Conservation (phyloP, 2,888 invertebrate species). For the Caenorhabditis sulstoni region DNA sequence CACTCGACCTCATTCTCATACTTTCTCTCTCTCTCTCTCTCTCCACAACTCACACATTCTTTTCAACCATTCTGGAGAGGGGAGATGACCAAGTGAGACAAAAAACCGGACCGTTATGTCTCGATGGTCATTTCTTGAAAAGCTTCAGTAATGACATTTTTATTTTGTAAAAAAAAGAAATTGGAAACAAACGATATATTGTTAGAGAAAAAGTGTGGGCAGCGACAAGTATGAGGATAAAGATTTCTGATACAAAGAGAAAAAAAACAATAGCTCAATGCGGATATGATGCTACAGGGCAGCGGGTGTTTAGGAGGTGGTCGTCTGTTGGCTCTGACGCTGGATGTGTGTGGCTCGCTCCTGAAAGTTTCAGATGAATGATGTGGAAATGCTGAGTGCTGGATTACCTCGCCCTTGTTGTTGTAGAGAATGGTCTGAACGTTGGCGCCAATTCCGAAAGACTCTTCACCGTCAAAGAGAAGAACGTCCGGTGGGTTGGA, state of each 20-base stretch:
- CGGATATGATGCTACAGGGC: slow-evolving; percentile 27
- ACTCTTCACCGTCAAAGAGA: slow-evolving; percentile 79
- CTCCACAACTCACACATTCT: too few relatives aligned
- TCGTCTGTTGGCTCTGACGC: slow-evolving; percentile 68
- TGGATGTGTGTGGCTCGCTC: slow-evolving; percentile 79
- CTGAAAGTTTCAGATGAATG: slow-evolving; percentile 60
- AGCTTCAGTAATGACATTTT: not conserved
- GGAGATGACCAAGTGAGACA: too few relatives aligned
- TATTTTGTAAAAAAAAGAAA: not conserved
- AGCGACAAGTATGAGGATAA: not conserved
- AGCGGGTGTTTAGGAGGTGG: slow-evolving; percentile 24
- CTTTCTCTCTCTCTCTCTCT: too few relatives aligned
- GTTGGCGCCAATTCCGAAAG: slow-evolving; percentile 79
- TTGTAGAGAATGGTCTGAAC: slow-evolving; percentile 81
- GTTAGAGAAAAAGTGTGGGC: not conserved
- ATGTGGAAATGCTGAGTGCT: too few relatives aligned
- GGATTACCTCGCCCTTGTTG: slow-evolving; percentile 78
- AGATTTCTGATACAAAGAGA: slow-evolving; percentile 47
- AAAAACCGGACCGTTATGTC: too few relatives aligned
- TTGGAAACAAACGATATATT: not conserved
- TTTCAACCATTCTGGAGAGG: too few relatives aligned
- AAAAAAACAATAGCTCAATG: slow-evolving; percentile 44
- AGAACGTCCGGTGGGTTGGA: slow-evolving; percentile 78
- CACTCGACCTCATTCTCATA: slow-evolving; percentile 7
- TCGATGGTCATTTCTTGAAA: not conserved